These are phyloP conservation scores for Spilosoma lubricipeda DNA, from an alignment of 2,888 invertebrate genomes.

Conservation along the genomic window DNA sequence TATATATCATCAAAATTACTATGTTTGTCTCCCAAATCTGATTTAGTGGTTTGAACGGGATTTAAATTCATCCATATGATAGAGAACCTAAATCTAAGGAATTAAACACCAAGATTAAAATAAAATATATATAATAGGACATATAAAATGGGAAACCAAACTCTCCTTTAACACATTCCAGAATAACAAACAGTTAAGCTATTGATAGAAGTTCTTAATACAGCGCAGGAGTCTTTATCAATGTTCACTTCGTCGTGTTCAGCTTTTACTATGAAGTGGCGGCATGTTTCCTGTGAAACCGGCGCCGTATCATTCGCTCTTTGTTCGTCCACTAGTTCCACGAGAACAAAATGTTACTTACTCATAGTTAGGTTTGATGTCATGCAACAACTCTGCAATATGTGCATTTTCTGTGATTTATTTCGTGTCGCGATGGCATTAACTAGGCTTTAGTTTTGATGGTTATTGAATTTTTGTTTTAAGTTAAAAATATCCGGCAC, in stretches of 20 bases:
- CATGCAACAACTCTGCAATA: constrained; percentile 37
- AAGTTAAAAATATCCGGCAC: not conserved
- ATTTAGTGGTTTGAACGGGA: too few species aligned
- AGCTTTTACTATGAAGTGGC: constrained; percentile 56
- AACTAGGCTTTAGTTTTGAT: not conserved
- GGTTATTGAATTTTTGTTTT: not conserved
- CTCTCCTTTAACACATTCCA: constrained; percentile 7
- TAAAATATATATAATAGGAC: too few species aligned
- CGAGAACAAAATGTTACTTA: constrained; percentile 59
- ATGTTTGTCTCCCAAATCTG: too few species aligned
- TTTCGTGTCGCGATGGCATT: not conserved
- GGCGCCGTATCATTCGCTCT: constrained; percentile 62
- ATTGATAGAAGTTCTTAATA: constrained; percentile 39
- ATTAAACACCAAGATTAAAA: not conserved
- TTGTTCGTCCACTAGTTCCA: constrained; percentile 63
- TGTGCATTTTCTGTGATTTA: constrained; percentile 1
- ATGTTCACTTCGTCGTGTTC: constrained; percentile 47
- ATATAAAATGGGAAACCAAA: too few species aligned
- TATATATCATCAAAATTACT: too few species aligned
- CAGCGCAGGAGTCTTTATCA: constrained; percentile 50
- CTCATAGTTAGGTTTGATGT: constrained; percentile 53
- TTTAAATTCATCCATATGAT: too few species aligned
- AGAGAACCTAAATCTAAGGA: too few species aligned
- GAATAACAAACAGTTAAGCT: constrained; percentile 24
- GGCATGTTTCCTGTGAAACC: constrained; percentile 66